Base-by-base conservation (phyloP, 2,113 vertebrate species). In the Willisornis vidua region DNA sequence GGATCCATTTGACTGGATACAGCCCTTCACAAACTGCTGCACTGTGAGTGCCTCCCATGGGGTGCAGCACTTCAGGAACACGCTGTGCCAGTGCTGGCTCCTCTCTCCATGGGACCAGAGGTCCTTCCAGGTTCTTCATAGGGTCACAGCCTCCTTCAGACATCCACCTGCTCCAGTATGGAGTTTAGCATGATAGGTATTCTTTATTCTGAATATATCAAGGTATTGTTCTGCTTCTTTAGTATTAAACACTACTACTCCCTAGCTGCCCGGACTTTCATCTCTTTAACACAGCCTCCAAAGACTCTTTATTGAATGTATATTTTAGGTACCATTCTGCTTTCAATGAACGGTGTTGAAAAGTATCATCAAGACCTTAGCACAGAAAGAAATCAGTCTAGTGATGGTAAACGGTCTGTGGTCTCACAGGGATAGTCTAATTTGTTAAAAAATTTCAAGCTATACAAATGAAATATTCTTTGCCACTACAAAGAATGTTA, bases 371-470 rank as follows among this genome's bases (percentile, higher is more conserved):
- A 77, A 93, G 87, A 68, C 66, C 87, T 97, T 74, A 94, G 41
- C 85, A 95, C 29, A 82, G 92, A 97, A 97, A 96, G 71, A 97
- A 97, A 96, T 97, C 93, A 94, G 93, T 93, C 89, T 93, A 83
- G 70, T 87, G 66, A 96, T 85, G 35, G 48, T 90, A 97, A 97
- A 96, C 94, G 73, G 71, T 87, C 94, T 97, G 62, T 93, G 75
- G 66, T 95, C 97, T 97, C 96, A 91, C 20, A 96, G 87, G 92
- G 45, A 91, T 89, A 96, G 73, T 89, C 65, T 94, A 90, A 96
- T 95, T 94, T 97, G 82, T 95, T 96, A 97, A 97, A 97, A 97
- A 97, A 96, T 94, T 93, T 97, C 94, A 97, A 97, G 76, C 76
- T 78, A 93, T 93, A 95, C 57, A 95, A 96, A 94, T 95, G 71